Evolutionary conservation across 2,797 vertebrate genomes (phyloP).

Genomic region (Sebastes miniatus): DNA sequence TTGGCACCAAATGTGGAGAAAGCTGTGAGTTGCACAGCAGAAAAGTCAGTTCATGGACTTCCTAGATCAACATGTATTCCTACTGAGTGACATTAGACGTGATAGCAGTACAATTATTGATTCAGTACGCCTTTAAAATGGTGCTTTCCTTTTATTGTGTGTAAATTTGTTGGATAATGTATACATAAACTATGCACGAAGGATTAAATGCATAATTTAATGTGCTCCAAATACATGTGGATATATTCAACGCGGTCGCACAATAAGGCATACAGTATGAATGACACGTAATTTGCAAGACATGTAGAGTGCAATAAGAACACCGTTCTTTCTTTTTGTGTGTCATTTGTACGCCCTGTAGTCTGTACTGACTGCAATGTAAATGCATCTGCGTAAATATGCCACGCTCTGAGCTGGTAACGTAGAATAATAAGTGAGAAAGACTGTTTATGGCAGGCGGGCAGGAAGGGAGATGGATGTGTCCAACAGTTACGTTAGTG

Average conservation of each 20-base stretch:
- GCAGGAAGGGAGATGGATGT: rapidly evolving
- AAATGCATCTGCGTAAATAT: too few relatives aligned
- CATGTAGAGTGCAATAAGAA: too few relatives aligned
- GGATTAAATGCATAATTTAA: too few relatives aligned
- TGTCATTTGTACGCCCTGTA: background rate
- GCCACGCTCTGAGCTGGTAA: rapidly evolving
- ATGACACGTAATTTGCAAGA: too few relatives aligned
- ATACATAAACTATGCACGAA: rapidly evolving
- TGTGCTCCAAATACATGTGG: too few relatives aligned
- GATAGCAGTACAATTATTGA: background rate
- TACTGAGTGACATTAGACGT: background rate
- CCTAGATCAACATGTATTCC: constrained; percentile 24
- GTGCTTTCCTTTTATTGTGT: background rate
- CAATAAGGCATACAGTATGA: too few relatives aligned
- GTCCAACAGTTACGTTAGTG: too few relatives aligned
- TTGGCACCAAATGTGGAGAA: constrained; percentile 55
- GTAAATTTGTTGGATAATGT: background rate
- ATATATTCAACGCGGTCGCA: rapidly evolving
- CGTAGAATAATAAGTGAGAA: too few relatives aligned
- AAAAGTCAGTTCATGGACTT: constrained; percentile 39
- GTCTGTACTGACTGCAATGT: too few relatives aligned
- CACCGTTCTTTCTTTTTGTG: background rate
- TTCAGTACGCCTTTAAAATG: constrained; percentile 1
- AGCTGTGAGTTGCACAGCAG: constrained; percentile 43
- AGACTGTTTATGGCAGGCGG: too few relatives aligned